These are phyloP conservation scores for Eubucco bourcierii DNA, from an alignment of 2,113 vertebrate genomes.

Conservation along the genomic window DNA sequence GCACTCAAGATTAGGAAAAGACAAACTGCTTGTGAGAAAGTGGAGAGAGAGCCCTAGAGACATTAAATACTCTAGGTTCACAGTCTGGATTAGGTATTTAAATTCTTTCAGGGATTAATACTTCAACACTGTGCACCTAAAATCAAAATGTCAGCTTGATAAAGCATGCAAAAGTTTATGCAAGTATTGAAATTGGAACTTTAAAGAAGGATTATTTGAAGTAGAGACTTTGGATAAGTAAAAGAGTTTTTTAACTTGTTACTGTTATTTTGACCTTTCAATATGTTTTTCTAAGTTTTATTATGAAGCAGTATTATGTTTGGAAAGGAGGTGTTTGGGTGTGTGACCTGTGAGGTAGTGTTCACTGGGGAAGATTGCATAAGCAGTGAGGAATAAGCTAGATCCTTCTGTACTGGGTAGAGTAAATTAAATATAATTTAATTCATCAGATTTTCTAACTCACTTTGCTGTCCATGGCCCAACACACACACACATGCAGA, in stretches of 20 bases:
- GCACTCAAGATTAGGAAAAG: not conserved
- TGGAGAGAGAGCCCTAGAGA: not conserved
- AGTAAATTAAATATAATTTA: not conserved
- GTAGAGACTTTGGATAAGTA: not conserved
- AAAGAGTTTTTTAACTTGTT: conserved; percentile 17
- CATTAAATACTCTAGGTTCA: not conserved
- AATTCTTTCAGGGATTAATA: conserved; percentile 21
- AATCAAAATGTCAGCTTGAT: conserved; percentile 11
- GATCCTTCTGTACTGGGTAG: not conserved
- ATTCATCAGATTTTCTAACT: not conserved
- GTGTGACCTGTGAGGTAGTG: not conserved
- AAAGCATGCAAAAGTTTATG: conserved; percentile 16
- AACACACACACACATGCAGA: not conserved
- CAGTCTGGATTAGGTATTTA: conserved; percentile 9
- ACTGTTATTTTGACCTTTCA: conserved; percentile 32
- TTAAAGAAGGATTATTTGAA: conserved; percentile 14
- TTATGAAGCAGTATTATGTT: conserved; percentile 2
- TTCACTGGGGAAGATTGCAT: not conserved
- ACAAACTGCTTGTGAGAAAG: not conserved
- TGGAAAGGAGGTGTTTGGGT: not conserved
- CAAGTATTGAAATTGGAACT: conserved; percentile 18
- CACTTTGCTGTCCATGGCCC: not conserved
- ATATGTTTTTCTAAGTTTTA: conserved; percentile 27
- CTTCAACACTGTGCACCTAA: not conserved
- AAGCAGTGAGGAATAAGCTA: not conserved